Base-by-base conservation (phyloP, 2,113 vertebrate species). In the Cynocephalus volans region DNA sequence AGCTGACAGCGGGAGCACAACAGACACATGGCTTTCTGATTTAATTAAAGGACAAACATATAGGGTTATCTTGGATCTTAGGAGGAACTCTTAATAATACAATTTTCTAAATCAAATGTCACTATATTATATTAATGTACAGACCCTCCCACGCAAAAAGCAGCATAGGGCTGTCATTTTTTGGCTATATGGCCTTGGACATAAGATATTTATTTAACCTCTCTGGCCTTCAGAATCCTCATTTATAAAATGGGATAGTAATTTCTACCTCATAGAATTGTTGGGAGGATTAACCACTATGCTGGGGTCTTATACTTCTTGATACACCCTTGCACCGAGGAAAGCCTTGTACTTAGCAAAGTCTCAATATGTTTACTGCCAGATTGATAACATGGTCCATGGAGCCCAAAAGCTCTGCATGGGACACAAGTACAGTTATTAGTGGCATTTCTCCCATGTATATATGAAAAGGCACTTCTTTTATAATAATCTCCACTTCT, bases 51-150 rank as follows among this genome's bases (percentile, higher is more conserved):
- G 41, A 62, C 45, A 88, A 80, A 85, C 82, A 15, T 50, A 62
- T 2, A 31, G 26, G n/a, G 26, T 73, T 86, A 48, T 65, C 26
- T 92, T n/a, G 21, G 56, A 14, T 58, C 26, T 85, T 52, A 94
- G 41, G 54, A 85, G 48, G 26, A 67, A 14, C 52, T 60, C 56
- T 83, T 90, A 87, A 88, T 48, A 41, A 56, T 31, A 56, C 14
- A 50, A 3, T 92, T 73, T 96, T 82, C 72, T 91, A 83, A 93
- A 67, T 83, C 70, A 60, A 60, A 48, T 62, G 48, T 84, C 77
- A 91, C 62, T 72, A 13, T 88, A 1, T 83, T 75, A 52, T 85
- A 64, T 70, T 70, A 26, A 62, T 36, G 15, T 17, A 45, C 50
- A 83, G 10, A 58, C 41, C 36, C 33, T 26, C 52, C 19, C 82